Evolutionary conservation across 2,888 invertebrate genomes (phyloP).

Genomic region (Temnothorax unifasciatus): DNA sequence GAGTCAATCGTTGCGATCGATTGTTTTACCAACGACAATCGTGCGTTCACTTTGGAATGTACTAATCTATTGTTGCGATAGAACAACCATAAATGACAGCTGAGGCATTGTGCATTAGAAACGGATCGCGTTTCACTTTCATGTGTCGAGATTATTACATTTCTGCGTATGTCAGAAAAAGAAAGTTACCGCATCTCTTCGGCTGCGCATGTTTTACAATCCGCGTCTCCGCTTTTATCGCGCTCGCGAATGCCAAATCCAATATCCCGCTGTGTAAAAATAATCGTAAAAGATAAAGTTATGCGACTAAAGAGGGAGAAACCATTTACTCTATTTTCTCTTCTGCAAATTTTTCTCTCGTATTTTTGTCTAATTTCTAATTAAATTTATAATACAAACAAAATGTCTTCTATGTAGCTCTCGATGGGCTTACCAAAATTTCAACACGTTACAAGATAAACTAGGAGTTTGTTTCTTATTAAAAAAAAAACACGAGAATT

Average conservation of each 20-base stretch:
- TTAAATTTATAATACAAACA: neutral
- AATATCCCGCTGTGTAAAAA: neutral
- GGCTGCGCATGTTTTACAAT: neutral
- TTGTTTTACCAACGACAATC: constrained; percentile 55
- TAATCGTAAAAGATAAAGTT: neutral
- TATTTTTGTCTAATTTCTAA: neutral
- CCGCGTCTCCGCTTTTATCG: neutral
- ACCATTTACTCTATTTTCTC: neutral
- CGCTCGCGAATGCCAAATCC: neutral
- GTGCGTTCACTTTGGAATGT: constrained; percentile 44
- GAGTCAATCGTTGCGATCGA: neutral
- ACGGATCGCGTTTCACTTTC: constrained; percentile 59
- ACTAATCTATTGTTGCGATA: constrained; percentile 50
- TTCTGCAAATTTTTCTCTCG: neutral
- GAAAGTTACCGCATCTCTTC: constrained; percentile 37
- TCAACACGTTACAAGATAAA: neutral
- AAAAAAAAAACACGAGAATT: neutral
- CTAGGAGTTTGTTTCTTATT: neutral
- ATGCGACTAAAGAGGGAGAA: neutral
- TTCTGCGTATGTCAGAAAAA: constrained; percentile 38
- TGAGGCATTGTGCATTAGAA: constrained; percentile 55
- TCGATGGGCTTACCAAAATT: neutral
- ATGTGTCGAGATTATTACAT: constrained; percentile 24
- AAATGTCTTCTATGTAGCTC: neutral
- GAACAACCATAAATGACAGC: constrained; percentile 39